Evolutionary conservation across 2,113 vertebrate genomes (phyloP), one percentile per base, ranked within the genome.

Genomic region (Ploceus nigricollis): DNA sequence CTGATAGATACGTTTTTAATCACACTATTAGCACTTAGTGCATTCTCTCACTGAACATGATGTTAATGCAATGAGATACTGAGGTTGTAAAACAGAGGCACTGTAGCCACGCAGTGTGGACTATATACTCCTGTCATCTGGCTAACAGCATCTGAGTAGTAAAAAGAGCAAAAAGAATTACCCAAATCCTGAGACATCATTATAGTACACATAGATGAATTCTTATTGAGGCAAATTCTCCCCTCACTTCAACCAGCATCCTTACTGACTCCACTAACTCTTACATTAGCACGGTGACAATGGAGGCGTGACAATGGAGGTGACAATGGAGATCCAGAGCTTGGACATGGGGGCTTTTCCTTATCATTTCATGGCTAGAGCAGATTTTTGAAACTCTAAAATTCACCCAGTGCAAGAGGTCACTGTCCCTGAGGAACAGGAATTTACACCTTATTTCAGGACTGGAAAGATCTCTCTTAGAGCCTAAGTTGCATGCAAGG

Each of bases 1-100:
- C 71, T 93, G 85, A 93, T 78, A 82, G 39, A 86, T 89, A 48
- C 14, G 39, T 45, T 83, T 80, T 93, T 92, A 94, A 89, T 96
- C 85, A 87, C 31, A 33, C 56, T 60, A 61, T 78, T 83, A 95
- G 39, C 79, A 53, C 68, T 39, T 63, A 42, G 9, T 64, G 47
- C 18, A 5, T 68, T 83, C 39, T 44, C 31, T 92, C 90, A 68
- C 56, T 80, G 68, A 90, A 81, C 37, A 64, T 4, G 44, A 68
- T 68, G 56, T 31, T 82, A 80, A 66, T 5, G 21, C 63, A 95
- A 51, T 63, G 79, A 83, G 79, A 70, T 78, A 77, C 44, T 70
- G 28, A 86, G 47, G 68, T 11, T 20, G 2, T 72, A 87, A 76
- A 87, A 54, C 48, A 75, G 40, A 75, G 40, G 16, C 54, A 75